Evolutionary conservation across 92 coral and sea anemone species (phyloP).

Genomic region (Galaxea fascicularis): DNA sequence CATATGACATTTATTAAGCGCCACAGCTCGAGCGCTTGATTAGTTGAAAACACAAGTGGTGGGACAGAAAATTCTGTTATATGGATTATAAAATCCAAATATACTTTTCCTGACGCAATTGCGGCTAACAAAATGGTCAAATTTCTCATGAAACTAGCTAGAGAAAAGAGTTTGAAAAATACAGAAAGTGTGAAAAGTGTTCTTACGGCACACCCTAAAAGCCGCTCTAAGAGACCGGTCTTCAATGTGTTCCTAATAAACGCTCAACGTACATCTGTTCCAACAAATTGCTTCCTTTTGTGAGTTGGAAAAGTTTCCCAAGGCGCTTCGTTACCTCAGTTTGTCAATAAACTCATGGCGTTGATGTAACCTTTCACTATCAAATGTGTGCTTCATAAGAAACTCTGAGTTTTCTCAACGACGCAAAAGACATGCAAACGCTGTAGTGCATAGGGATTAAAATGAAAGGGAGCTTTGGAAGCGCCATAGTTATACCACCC

Average conservation of each 20-base stretch:
- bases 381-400: conserved; percentile 13
- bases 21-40: no score
- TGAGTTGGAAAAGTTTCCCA: not conserved
- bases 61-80: no score
- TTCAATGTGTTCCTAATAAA: not conserved
- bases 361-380: conserved; percentile 12
- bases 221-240: not conserved
- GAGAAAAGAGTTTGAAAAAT: not conserved
- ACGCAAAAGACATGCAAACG: not conserved
- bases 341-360: conserved; percentile 19
- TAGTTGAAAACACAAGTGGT: no score
- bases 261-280: not conserved
- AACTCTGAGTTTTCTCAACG: not conserved
- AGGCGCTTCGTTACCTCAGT: not conserved
- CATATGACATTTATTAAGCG: no score
- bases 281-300: conserved; percentile 1
- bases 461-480: not conserved
- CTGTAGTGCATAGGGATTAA: not conserved
- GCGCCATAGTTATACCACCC: not conserved
- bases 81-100: no score
- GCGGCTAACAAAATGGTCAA: not conserved
- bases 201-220: not conserved
- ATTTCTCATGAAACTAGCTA: not conserved
- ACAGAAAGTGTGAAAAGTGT: not conserved
- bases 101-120: no score